A percentile compares a stretch with the other conserved stretches of the same genome.
Evolutionary conservation across 2,888 invertebrate species (phyloP).

Genomic region (Leucoma salicis): DNA sequence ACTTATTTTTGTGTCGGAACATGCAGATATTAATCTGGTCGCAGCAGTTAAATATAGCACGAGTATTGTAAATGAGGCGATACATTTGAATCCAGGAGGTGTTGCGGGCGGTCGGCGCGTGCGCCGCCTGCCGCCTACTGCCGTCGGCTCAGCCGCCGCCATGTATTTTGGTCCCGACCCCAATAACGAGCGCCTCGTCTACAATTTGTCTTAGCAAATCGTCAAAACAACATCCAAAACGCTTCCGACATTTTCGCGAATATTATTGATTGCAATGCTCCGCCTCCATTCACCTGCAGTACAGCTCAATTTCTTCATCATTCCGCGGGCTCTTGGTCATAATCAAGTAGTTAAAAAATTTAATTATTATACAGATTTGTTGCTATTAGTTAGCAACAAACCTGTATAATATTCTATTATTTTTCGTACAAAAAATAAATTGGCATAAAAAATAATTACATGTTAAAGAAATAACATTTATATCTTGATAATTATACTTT

Average conservation of each 20-base stretch:
- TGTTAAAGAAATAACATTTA: too few relatives aligned
- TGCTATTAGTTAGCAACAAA: too few relatives aligned
- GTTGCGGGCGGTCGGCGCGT: constrained; percentile 72
- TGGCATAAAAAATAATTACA: too few relatives aligned
- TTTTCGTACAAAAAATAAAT: too few relatives aligned
- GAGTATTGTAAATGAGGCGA: constrained; percentile 66
- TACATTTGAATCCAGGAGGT: constrained; percentile 60
- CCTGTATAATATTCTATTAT: too few relatives aligned
- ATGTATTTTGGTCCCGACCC: constrained; percentile 81
- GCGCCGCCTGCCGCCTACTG: constrained; percentile 78
- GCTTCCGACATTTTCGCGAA: constrained; percentile 65
- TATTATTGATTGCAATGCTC: constrained; percentile 44
- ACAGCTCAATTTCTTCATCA: background rate
- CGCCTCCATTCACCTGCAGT: constrained; percentile 36
- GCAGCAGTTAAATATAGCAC: constrained; percentile 78
- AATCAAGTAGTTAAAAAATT: too few relatives aligned
- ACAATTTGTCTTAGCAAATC: constrained; percentile 77
- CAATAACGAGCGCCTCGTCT: constrained; percentile 75
- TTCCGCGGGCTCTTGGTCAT: background rate
- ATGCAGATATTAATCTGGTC: constrained; percentile 73
- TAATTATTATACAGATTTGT: too few relatives aligned
- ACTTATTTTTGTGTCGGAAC: constrained; percentile 68
- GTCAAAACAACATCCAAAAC: constrained; percentile 65
- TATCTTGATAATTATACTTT: too few relatives aligned
- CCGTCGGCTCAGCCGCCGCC: constrained; percentile 64